These are phyloP conservation scores for Ypsolopha scabrella DNA, from an alignment of 2,888 invertebrate genomes.

Conservation along the genomic window DNA sequence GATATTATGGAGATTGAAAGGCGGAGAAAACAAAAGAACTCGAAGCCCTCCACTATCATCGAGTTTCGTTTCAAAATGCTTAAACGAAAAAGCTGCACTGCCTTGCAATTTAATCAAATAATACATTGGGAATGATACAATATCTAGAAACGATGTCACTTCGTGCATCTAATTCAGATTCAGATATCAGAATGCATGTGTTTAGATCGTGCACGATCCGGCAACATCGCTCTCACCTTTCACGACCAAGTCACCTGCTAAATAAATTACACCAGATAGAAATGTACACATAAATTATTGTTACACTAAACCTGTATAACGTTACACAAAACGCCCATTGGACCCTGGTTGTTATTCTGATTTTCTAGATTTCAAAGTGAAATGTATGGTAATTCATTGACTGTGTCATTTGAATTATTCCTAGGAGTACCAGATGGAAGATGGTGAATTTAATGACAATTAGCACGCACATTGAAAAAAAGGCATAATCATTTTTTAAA, in stretches of 20 bases:
- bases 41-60: background rate
- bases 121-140: background rate
- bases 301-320: slow-evolving; percentile 26
- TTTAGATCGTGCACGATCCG: slow-evolving; percentile 13
- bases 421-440: no score
- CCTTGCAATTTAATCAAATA: background rate
- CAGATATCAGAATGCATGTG: slow-evolving; percentile 8
- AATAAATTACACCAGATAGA: slow-evolving; percentile 41
- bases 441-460: background rate
- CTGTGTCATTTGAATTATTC: background rate
- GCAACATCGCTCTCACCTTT: slow-evolving; percentile 17
- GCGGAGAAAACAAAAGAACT: background rate
- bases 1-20: background rate
- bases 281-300: slow-evolving; percentile 44
- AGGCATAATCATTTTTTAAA: background rate
- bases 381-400: background rate
- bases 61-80: background rate
- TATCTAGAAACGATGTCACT: slow-evolving; percentile 9
- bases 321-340: slow-evolving; percentile 24
- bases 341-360: slow-evolving; percentile 3
- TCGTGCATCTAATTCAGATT: slow-evolving; percentile 11
- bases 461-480: background rate
- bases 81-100: background rate
- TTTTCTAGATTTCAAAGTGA: background rate
- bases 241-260: slow-evolving; percentile 38